These are phyloP conservation scores for Cephalopachus bancanus DNA, from an alignment of 2,797 vertebrate genomes.

Conservation along the genomic window DNA sequence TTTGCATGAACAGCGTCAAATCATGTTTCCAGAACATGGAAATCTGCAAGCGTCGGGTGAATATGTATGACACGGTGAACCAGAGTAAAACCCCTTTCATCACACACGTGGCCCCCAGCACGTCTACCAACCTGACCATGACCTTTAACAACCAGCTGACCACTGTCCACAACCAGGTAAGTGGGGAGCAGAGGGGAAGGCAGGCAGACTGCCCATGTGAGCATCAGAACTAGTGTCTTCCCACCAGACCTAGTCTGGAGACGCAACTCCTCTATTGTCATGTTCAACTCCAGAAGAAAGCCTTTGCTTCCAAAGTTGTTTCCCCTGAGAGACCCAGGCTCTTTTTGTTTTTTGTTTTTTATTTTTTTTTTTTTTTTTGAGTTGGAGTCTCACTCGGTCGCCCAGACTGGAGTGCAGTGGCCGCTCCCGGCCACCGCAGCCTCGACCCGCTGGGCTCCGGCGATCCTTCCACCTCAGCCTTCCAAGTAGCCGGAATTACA, in stretches of 20 bases:
- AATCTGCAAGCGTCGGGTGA: constrained; percentile 98
- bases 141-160: constrained; percentile 99
- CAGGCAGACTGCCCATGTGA: fast-evolving
- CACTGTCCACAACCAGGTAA: constrained; percentile 97
- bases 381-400: too few relatives aligned
- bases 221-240: neutral
- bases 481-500: too few relatives aligned
- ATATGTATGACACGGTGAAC: constrained; percentile 99
- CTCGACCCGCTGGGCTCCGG: too few relatives aligned
- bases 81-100: constrained; percentile 99
- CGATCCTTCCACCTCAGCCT: too few relatives aligned
- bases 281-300: neutral
- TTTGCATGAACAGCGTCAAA: constrained; percentile 92
- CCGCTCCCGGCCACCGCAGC: too few relatives aligned
- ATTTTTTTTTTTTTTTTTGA: too few relatives aligned
- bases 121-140: constrained; percentile 99
- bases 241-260: neutral
- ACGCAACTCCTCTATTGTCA: neutral
- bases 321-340: neutral
- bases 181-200: constrained; percentile 1
- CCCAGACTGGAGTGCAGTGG: too few relatives aligned
- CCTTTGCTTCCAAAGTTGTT: neutral
- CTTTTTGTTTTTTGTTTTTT: too few relatives aligned
- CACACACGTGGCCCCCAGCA: constrained; percentile 98
- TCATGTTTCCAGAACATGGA: constrained; percentile 99